Conservation (phyloP, 2,113 vertebrate species). For the Scomber colias region DNA sequence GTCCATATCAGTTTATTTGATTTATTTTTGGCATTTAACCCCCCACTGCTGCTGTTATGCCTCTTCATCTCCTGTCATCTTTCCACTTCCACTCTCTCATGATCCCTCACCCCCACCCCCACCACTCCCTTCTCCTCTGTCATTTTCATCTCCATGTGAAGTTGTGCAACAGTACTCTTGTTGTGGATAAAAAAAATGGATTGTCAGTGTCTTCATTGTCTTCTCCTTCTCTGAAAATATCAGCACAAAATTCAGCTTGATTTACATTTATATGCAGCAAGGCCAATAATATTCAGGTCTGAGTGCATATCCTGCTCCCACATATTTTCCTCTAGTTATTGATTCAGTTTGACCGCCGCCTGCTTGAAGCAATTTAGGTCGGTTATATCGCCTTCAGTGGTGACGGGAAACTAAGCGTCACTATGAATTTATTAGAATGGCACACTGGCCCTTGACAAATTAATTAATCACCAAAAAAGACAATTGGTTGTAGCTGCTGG, state of each 20-base stretch:
- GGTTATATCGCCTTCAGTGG: conserved; percentile 10
- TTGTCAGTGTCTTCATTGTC: conserved; percentile 50
- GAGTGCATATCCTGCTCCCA: neutral
- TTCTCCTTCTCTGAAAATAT: conserved; percentile 44
- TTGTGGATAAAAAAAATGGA: conserved; percentile 41
- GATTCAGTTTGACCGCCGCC: conserved; percentile 46
- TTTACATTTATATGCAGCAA: conserved; percentile 62
- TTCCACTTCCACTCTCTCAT: neutral
- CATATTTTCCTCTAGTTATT: conserved; percentile 36
- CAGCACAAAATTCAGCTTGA: conserved; percentile 29
- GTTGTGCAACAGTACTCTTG: neutral
- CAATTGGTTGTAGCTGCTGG: conserved; percentile 40
- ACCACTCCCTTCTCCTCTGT: neutral
- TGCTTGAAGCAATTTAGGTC: conserved; percentile 29
- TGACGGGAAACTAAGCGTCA: conserved; percentile 6
- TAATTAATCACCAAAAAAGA: conserved; percentile 59
- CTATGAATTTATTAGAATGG: conserved; percentile 41
- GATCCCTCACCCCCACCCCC: neutral
- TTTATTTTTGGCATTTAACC: neutral
- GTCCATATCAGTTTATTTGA: conserved; percentile 5
- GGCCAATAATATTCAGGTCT: conserved; percentile 32
- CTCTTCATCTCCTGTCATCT: neutral
- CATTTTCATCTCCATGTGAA: neutral
- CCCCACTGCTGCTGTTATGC: neutral
- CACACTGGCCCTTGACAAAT: conserved; percentile 42